Percentiles rank a stretch among this genome's conserved stretches.
phyloP scores from a whole-genome alignment of 2,888 invertebrate genomes.

The Drosophila pseudotakahashii region DNA sequence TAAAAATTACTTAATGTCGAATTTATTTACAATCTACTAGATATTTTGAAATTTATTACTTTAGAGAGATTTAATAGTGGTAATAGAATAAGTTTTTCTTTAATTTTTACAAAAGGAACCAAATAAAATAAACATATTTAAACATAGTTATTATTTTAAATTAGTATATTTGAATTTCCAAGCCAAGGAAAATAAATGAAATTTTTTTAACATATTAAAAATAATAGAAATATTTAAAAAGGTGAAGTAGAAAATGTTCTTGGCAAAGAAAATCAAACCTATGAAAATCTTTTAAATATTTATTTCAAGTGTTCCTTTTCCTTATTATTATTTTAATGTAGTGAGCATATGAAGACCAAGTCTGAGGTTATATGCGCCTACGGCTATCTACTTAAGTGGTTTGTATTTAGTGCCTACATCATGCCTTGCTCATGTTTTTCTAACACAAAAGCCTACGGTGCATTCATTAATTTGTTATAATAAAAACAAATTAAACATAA shows the following conservation, averaged over 20 bases:
- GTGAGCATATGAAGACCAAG: constrained; percentile 70
- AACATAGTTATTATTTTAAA: neutral
- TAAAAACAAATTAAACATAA: constrained; percentile 17
- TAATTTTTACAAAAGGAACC: constrained; percentile 1
- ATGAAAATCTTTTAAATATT: neutral
- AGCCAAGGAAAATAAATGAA: neutral
- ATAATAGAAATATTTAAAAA: neutral
- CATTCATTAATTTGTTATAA: constrained; percentile 1
- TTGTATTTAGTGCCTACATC: constrained; percentile 56
- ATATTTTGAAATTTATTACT: constrained; percentile 20
- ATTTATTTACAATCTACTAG: constrained; percentile 9
- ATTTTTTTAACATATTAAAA: neutral
- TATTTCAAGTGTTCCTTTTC: neutral
- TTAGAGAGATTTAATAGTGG: constrained; percentile 28
- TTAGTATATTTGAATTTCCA: neutral
- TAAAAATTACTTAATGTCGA: neutral
- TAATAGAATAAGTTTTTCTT: neutral
- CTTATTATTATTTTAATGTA: constrained; percentile 7
- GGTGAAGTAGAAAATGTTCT: neutral
- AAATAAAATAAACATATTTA: neutral
- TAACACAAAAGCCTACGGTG: constrained; percentile 38
- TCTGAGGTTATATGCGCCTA: constrained; percentile 74
- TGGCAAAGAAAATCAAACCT: neutral
- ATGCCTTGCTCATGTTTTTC: constrained; percentile 57
- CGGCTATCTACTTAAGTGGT: constrained; percentile 56